phyloP scores from a whole-genome alignment of 2,113 vertebrate species.

The Micronisus gabar region DNA sequence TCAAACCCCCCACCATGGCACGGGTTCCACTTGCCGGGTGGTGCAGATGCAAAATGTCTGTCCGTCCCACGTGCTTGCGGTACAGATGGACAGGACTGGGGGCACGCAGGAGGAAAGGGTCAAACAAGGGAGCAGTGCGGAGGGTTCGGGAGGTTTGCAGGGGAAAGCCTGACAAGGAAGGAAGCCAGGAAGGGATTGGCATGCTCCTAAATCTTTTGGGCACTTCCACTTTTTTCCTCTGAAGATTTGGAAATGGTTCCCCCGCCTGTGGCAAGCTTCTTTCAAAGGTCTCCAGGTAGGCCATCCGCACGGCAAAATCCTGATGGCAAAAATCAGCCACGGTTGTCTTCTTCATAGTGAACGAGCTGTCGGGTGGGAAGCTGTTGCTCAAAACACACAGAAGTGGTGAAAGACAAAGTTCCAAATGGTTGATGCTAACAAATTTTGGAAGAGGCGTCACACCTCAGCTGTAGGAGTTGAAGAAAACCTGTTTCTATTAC shows the following conservation, averaged over 20 bases:
- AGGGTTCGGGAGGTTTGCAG: background rate
- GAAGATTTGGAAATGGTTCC: background rate
- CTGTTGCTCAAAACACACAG: background rate
- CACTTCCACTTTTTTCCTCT: background rate
- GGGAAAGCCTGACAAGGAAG: background rate
- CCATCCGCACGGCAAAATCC: background rate
- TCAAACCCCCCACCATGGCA: background rate
- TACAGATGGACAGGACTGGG: background rate
- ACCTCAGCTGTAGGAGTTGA: background rate
- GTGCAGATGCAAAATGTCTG: background rate
- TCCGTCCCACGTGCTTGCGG: fast-evolving
- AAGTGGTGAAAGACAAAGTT: background rate
- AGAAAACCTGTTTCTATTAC: background rate
- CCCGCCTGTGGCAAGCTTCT: background rate
- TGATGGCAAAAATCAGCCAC: background rate
- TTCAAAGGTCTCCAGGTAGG: background rate
- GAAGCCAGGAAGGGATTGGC: background rate
- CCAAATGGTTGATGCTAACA: background rate
- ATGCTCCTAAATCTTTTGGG: background rate
- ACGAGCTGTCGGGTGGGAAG: background rate
- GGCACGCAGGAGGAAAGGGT: background rate
- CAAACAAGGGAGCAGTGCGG: background rate
- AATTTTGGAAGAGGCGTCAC: background rate
- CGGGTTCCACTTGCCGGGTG: fast-evolving
- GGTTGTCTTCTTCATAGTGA: background rate